Base-by-base conservation (phyloP, 2,113 vertebrate genomes). In the Elachura formosa region DNA sequence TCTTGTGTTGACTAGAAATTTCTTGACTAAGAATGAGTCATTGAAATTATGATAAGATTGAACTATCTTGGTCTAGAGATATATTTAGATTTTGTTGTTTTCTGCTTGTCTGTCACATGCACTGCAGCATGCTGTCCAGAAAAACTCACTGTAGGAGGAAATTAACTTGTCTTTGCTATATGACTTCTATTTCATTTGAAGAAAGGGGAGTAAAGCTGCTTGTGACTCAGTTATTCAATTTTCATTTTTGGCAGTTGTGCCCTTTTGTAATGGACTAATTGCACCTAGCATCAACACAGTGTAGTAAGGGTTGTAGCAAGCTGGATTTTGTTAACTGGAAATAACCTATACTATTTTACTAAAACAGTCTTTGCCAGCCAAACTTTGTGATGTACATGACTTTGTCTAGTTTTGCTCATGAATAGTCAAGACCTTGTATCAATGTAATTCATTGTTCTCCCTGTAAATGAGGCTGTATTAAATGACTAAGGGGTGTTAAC, bases 391-490 rank as follows among this genome's bases (percentile, higher is more conserved):
- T 17, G 58, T 71, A 23, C 4, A 14, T 71, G 66, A n/a, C n/a
- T 92, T 90, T 90, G 55, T 74, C 29, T 89, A 24, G 41, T 66
- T 95, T 90, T 81, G 7, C 9, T 92, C 72, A 71, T 84, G 54
- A 90, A 89, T 68, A 13, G 49, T 6, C 7, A n/a, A 84, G 87
- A 69, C 49, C 54, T 86, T 49, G 72, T 62, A 93, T 81, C 71
- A 93, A 77, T 86, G 76, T 59, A 92, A 96, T 92, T 80, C 36
- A 69, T 48, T 86, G 66, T 94, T 29, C 69, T 91, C 41, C 77
- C 61, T 84, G 74, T 75, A 95, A 94, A 93, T 91, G 85, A 93
- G 79, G 28, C 26, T 80, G 84, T n/a, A 63, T 62, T 76, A 78
- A 52, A 80, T 75, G 71, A 41, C 54, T 93, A 18, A 34, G 1